These are phyloP conservation scores for Tiliacea citrago DNA, from an alignment of 2,888 invertebrate genomes.

Conservation along the genomic window DNA sequence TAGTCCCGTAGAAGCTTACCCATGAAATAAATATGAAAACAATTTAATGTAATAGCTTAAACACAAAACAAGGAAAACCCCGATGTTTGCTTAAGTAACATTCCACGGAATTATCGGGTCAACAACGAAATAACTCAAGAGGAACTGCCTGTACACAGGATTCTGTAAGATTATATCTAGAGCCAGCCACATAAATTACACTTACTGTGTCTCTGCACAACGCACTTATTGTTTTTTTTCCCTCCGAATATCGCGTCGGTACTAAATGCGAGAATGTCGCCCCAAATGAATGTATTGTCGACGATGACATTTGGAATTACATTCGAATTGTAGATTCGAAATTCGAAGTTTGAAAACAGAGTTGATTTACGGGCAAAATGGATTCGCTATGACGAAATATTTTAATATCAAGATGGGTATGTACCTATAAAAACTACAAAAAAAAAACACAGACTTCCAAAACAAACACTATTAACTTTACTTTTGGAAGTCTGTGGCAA, in stretches of 20 bases:
- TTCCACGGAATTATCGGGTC: conserved; percentile 62
- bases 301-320: conserved; percentile 33
- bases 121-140: conserved; percentile 65
- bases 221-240: conserved; percentile 64
- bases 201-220: conserved; percentile 58
- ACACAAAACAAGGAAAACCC: conserved; percentile 51
- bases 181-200: conserved; percentile 68
- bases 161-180: conserved; percentile 66
- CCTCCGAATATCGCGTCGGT: conserved; percentile 49
- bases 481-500: no score
- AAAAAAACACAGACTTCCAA: no score
- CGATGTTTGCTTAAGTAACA: conserved; percentile 52
- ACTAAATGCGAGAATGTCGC: conserved; percentile 58
- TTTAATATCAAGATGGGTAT: not conserved
- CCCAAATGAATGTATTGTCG: conserved; percentile 48
- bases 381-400: not conserved
- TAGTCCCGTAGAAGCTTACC: not conserved
- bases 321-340: conserved; percentile 45
- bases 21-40: conserved; percentile 28
- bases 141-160: conserved; percentile 63
- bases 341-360: conserved; percentile 26
- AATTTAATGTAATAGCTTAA: conserved; percentile 40
- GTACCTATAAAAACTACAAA: no score
- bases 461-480: no score
- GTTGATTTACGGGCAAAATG: not conserved